Conservation (phyloP, 2,113 vertebrate species). For the Charadrius vociferus region DNA sequence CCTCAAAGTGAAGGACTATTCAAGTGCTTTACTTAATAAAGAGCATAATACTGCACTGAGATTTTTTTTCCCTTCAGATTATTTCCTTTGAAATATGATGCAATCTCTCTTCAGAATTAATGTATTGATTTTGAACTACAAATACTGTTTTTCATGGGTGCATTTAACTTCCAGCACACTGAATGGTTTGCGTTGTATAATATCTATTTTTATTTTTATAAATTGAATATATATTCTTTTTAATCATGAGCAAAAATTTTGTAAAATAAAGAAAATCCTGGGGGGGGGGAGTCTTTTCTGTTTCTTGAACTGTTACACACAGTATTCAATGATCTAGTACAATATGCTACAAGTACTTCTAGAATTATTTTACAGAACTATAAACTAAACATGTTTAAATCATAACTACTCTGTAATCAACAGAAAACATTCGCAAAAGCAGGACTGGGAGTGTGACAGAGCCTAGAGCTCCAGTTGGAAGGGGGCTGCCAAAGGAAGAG, state of each 20-base stretch:
- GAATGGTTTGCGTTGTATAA: neutral
- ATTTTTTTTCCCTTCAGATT: neutral
- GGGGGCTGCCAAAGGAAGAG: neutral
- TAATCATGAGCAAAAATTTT: neutral
- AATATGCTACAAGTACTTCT: neutral
- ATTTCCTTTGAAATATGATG: neutral
- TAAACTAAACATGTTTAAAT: neutral
- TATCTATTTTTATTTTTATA: neutral
- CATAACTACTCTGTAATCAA: neutral
- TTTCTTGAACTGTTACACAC: neutral
- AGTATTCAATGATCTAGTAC: neutral
- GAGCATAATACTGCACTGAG: neutral
- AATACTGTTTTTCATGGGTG: neutral
- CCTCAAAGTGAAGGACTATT: neutral
- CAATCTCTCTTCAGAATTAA: neutral
- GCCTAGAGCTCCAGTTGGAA: neutral
- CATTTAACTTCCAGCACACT: neutral
- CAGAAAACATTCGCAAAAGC: neutral
- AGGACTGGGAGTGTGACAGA: fast-evolving
- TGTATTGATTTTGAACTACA: neutral
- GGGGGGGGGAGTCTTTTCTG: neutral
- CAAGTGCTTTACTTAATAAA: neutral
- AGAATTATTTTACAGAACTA: neutral
- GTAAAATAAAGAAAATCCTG: neutral
- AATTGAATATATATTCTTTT: neutral